Evolutionary conservation across 2,113 vertebrate species (phyloP).

Genomic region (Romanogobio albipinnatus): DNA sequence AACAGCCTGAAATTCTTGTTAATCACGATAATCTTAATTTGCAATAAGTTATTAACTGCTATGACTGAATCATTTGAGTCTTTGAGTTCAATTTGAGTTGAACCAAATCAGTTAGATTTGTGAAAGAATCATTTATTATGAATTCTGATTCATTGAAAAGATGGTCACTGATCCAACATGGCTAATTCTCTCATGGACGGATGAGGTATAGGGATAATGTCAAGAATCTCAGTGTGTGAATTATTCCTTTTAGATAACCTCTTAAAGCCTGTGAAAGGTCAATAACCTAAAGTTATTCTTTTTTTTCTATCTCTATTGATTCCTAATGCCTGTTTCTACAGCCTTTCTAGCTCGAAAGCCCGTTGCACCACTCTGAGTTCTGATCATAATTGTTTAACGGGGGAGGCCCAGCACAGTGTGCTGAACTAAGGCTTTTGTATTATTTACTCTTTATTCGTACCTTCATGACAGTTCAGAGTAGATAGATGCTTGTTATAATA

Average conservation of each 20-base stretch:
- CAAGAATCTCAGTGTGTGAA: neutral
- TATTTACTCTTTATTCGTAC: conserved; percentile 37
- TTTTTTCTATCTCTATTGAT: conserved; percentile 11
- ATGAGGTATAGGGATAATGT: neutral
- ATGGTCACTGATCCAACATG: neutral
- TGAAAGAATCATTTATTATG: neutral
- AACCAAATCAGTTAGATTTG: neutral
- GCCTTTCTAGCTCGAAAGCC: conserved; percentile 29
- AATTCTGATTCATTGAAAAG: neutral
- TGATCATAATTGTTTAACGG: conserved; percentile 36
- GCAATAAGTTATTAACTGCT: neutral
- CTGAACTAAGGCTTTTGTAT: conserved; percentile 11
- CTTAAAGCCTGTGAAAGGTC: conserved; percentile 10
- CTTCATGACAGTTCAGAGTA: neutral
- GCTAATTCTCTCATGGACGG: neutral
- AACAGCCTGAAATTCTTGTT: neutral
- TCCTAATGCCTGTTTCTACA: conserved; percentile 6
- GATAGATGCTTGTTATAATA: conserved; percentile 16
- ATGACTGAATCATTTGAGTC: neutral
- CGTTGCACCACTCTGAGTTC: conserved; percentile 15
- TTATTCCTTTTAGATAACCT: neutral
- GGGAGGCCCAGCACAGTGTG: neutral
- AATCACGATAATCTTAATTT: neutral
- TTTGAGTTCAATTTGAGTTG: neutral
- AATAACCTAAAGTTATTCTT: neutral